Conservation (phyloP, 2,888 invertebrate species). For the Stictocephala bisonia region DNA sequence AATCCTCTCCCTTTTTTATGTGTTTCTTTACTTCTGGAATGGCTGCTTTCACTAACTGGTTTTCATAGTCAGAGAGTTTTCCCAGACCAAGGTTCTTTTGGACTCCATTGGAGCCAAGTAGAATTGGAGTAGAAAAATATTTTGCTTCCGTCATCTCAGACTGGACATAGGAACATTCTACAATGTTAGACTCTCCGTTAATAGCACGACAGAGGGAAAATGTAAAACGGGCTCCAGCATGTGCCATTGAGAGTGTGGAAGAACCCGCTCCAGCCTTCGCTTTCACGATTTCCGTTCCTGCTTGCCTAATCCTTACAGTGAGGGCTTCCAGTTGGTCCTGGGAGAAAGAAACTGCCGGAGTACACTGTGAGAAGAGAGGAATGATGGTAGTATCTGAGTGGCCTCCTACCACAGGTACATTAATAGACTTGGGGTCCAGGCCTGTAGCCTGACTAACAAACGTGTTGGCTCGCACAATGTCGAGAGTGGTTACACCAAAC, state of each 20-base stretch:
- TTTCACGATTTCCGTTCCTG: constrained; percentile 98
- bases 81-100: no score
- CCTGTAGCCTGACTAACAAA: constrained; percentile 95
- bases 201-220: constrained; percentile 87
- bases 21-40: no score
- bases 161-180: constrained; percentile 93
- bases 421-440: constrained; percentile 84
- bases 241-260: constrained; percentile 98
- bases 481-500: constrained; percentile 96
- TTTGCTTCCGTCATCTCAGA: constrained; percentile 89
- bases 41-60: no score
- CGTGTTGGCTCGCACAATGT: constrained; percentile 93
- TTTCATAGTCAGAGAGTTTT: no score
- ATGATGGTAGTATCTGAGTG: constrained; percentile 99
- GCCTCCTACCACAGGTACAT: constrained; percentile 96
- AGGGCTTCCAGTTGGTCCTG: constrained; percentile 85
- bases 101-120: no score
- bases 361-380: constrained; percentile 92
- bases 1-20: no score
- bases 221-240: constrained; percentile 93
- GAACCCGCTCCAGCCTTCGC: constrained; percentile 99
- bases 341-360: constrained; percentile 83
- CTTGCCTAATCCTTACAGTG: constrained; percentile 96
- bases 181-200: constrained; percentile 84
- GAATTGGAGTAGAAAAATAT: constrained; percentile 94